Percentiles rank a stretch among this genome's conserved stretches.
Evolutionary conservation across 2,113 vertebrate genomes (phyloP).

Genomic region (Acinonyx jubatus): DNA sequence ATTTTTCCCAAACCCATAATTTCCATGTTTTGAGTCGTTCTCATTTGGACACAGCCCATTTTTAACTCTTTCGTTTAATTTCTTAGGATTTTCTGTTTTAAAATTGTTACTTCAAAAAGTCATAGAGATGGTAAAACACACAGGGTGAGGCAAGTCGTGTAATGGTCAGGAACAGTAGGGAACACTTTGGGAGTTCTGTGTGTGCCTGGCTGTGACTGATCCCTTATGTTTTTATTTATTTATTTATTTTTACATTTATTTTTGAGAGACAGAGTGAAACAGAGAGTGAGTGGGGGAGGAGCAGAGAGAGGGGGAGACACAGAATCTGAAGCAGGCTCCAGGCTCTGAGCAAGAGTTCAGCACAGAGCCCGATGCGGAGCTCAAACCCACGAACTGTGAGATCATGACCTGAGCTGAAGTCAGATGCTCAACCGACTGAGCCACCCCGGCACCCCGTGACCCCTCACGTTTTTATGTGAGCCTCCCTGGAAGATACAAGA

Average conservation of each 20-base stretch:
- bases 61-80: slow-evolving; percentile 9
- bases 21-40: slow-evolving; percentile 36
- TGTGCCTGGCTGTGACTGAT: neutral
- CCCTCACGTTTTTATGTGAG: neutral
- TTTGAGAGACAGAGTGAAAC: too few relatives aligned
- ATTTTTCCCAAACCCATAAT: slow-evolving; percentile 46
- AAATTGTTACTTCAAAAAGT: neutral
- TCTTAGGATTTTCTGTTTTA: neutral
- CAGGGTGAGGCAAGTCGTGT: neutral
- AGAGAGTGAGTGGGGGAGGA: too few relatives aligned
- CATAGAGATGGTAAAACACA: neutral
- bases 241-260: too few relatives aligned
- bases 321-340: too few relatives aligned
- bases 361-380: too few relatives aligned
- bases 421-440: too few relatives aligned
- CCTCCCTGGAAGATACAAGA: neutral
- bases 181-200: neutral
- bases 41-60: neutral
- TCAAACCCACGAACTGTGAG: too few relatives aligned
- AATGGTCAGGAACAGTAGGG: neutral
- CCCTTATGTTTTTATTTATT: neutral
- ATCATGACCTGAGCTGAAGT: too few relatives aligned
- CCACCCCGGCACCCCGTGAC: neutral
- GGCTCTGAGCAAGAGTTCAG: too few relatives aligned
- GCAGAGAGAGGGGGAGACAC: too few relatives aligned